Base-by-base conservation (phyloP, 2,888 invertebrate species). In the Anoncus sp. region DNA sequence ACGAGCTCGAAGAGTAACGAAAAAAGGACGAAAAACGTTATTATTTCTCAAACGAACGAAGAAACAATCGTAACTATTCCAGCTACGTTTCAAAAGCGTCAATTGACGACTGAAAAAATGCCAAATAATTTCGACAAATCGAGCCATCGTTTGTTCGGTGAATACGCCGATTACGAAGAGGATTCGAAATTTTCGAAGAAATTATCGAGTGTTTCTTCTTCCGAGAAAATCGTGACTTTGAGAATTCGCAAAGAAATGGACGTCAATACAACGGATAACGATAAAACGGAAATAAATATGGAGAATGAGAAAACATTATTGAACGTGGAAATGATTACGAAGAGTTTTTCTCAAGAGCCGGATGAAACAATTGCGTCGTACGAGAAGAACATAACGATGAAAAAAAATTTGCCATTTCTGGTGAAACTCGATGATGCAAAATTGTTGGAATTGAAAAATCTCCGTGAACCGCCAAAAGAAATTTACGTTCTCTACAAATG, bases 401-500 rank as follows among this genome's bases (percentile, higher is more conserved):
- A 38, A 3, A 51, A 62, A 38, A 55, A 14, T 0, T 40, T 45
- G 40, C 79, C 79, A 22, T 60, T 76, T 60, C 35, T 76, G 0
- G 47, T 76, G 10, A 59, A 38, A 27, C 59, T 79, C 3, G 73
- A 73, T 47, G 53, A 73, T 16, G 69, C 59, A 0, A 69, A 69
- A 27, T 69, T 71, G 12, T 20, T 78, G 43, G 65, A 77, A 65
- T 10, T 79, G 27, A 79, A 79, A 22, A 75, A 80, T 63, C 31
- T 75, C 18, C 60, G 31, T 0, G 24, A 62, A n/a, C 73, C 77
- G 12, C 82, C 81, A 10, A 70, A 70, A 47, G 74, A 74, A 40
- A 62, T 82, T 60, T 81, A 79, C 20, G 51, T 81, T 20, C 66
- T 82, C 24, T 82, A 82, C 65, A 79, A 73, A 40, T 82, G 77